A percentile compares a stretch with the other conserved stretches of the same genome.
These are phyloP conservation scores for Nannoperca australis DNA, from an alignment of 2,797 vertebrate genomes.

Conservation along the genomic window DNA sequence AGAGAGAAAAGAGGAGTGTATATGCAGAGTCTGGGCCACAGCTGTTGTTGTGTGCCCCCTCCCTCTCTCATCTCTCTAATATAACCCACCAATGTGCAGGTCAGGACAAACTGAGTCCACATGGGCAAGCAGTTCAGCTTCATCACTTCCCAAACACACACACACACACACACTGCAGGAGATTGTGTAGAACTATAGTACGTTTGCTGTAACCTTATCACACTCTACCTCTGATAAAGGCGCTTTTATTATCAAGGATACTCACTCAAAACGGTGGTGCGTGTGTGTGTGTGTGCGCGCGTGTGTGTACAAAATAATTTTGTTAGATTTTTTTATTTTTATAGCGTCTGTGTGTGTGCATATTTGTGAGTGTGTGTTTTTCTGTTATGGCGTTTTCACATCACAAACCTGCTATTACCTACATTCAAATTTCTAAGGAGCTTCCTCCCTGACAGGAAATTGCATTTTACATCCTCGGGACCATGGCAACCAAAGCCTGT, in stretches of 20 bases:
- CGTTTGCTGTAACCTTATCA: conserved; percentile 36
- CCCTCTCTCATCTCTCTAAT: conserved; percentile 39
- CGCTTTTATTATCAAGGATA: conserved; percentile 61
- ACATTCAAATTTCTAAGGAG: conserved; percentile 33
- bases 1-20: neutral
- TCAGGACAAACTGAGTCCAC: conserved; percentile 56
- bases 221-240: conserved; percentile 51
- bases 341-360: neutral
- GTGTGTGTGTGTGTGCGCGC: neutral
- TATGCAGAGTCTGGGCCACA: conserved; percentile 40
- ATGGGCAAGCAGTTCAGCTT: conserved; percentile 56
- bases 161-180: conserved; percentile 14
- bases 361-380: neutral
- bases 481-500: conserved; percentile 52
- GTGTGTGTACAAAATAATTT: no score
- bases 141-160: conserved; percentile 18
- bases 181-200: conserved; percentile 46
- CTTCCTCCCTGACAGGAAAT: conserved; percentile 44
- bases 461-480: conserved; percentile 41
- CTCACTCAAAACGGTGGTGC: conserved; percentile 24
- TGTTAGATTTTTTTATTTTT: neutral
- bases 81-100: conserved; percentile 57
- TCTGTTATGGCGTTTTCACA: conserved; percentile 32
- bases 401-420: conserved; percentile 19
- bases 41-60: conserved; percentile 36